A percentile compares a stretch with the other conserved stretches of the same genome.
Conservation (phyloP, 2,113 vertebrate genomes). For the Phaetusa simplex region DNA sequence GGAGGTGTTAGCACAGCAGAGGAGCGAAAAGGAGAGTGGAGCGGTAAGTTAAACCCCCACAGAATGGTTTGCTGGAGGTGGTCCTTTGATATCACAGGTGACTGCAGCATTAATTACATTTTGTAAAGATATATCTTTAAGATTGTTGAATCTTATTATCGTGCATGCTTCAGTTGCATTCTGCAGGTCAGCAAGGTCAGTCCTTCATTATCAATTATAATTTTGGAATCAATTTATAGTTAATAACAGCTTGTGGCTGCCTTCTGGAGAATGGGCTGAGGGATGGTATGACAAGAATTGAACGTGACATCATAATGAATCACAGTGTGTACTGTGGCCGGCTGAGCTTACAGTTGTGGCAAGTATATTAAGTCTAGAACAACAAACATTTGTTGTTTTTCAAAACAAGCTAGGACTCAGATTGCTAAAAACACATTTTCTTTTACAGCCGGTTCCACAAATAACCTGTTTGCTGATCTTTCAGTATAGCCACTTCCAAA, state of each 20-base stretch:
- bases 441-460: background rate
- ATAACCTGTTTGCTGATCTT: background rate
- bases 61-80: background rate
- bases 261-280: background rate
- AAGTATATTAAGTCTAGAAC: background rate
- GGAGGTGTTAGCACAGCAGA: constrained; percentile 5
- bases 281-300: background rate
- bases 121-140: background rate
- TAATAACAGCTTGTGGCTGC: background rate
- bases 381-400: background rate
- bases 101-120: background rate
- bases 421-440: background rate
- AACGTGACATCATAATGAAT: background rate
- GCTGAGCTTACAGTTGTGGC: background rate
- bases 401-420: background rate
- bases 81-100: background rate
- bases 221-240: background rate
- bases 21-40: background rate
- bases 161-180: rapidly evolving
- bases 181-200: background rate
- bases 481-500: background rate
- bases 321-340: background rate
- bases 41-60: background rate
- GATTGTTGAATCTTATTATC: background rate
- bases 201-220: background rate